Evolutionary conservation across 2,797 vertebrate species (phyloP).

Genomic region (Cuculus canorus): DNA sequence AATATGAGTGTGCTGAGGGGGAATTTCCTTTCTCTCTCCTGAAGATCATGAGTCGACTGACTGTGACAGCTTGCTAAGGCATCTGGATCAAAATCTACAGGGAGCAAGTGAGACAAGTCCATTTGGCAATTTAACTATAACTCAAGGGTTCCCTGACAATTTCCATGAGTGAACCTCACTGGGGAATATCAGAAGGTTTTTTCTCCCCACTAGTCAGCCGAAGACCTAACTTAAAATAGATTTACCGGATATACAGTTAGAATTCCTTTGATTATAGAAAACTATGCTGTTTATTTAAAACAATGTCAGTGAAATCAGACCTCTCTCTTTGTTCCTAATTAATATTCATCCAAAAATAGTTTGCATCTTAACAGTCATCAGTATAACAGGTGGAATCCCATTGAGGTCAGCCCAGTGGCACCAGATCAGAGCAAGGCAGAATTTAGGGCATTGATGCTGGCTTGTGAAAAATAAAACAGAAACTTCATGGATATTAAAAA

Average conservation of each 20-base stretch:
- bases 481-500: slow-evolving; percentile 50
- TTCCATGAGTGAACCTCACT: neutral
- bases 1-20: neutral
- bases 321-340: neutral
- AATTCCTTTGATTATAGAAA: neutral
- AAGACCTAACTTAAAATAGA: neutral
- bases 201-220: neutral
- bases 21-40: neutral
- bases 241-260: neutral
- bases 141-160: neutral
- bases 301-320: neutral
- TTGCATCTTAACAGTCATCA: neutral
- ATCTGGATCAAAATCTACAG: neutral
- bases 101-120: neutral
- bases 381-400: neutral
- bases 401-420: neutral
- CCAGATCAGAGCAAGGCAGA: neutral
- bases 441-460: neutral
- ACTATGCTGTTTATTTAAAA: neutral
- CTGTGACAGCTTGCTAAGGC: neutral
- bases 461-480: slow-evolving; percentile 42
- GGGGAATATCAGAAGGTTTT: neutral
- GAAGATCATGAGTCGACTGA: neutral
- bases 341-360: neutral
- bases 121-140: neutral